Percentiles rank a stretch among this genome's conserved stretches.
phyloP scores from a whole-genome alignment of 2,888 invertebrate genomes.

The Drosophila cyrtoloma region DNA sequence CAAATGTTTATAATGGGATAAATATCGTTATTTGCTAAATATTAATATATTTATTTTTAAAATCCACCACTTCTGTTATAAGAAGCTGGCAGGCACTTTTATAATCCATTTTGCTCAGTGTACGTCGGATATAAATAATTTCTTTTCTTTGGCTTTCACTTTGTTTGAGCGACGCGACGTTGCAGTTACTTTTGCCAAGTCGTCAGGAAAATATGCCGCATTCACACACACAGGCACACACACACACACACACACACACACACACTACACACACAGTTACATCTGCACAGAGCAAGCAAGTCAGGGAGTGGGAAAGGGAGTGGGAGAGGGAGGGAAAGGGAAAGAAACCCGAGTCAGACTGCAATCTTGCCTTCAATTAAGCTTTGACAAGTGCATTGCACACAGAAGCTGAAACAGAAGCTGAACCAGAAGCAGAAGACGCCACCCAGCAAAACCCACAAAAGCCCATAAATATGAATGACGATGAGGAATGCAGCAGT shows the following conservation, averaged over 20 bases:
- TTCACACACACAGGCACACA: constrained; percentile 48
- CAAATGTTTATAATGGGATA: not conserved
- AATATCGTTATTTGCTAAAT: not conserved
- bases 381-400: constrained; percentile 84
- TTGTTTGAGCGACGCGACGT: constrained; percentile 64
- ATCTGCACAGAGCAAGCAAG: not conserved
- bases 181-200: constrained; percentile 80
- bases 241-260: constrained; percentile 28
- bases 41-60: no score
- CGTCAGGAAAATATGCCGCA: constrained; percentile 80
- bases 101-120: constrained; percentile 38
- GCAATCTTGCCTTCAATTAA: constrained; percentile 84
- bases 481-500: constrained; percentile 40
- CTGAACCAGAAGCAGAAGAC: constrained; percentile 47
- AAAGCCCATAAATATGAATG: constrained; percentile 79
- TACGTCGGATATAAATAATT: constrained; percentile 63
- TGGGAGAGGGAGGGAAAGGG: constrained; percentile 16
- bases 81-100: not conserved
- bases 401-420: constrained; percentile 57
- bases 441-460: constrained; percentile 54
- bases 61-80: not conserved
- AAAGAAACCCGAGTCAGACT: constrained; percentile 58
- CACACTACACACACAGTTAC: constrained; percentile 23
- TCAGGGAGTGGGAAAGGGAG: constrained; percentile 17
- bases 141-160: constrained; percentile 77